phyloP scores from a whole-genome alignment of 2,888 invertebrate species.

The Papilio protenor region DNA sequence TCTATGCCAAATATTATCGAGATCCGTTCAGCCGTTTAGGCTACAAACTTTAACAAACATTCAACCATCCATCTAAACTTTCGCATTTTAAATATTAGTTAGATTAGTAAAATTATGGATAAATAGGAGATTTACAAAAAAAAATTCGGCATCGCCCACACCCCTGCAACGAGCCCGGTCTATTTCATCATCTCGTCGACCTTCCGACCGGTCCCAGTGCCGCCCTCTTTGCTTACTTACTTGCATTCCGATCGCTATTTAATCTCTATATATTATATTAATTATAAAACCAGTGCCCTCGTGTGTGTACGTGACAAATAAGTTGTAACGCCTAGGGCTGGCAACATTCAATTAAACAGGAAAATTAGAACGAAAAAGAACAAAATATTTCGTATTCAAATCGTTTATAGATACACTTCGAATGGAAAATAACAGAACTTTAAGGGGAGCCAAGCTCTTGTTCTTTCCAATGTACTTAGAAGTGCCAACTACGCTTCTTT shows the following conservation, averaged over 20 bases:
- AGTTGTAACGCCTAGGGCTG: slow-evolving; percentile 20
- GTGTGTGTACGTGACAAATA: slow-evolving; percentile 39
- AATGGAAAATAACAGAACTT: no score
- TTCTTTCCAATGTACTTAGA: no score
- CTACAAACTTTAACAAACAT: no score
- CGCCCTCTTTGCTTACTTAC: slow-evolving; percentile 32
- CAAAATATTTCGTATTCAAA: no score
- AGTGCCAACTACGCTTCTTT: no score
- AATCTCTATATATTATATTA: slow-evolving; percentile 44
- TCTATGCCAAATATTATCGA: no score
- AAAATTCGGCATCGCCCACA: slow-evolving; percentile 30
- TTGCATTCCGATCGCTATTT: slow-evolving; percentile 44
- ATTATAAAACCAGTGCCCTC: slow-evolving; percentile 46
- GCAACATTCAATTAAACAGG: neutral
- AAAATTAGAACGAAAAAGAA: no score
- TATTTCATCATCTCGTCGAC: slow-evolving; percentile 44
- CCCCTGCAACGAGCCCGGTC: slow-evolving; percentile 34
- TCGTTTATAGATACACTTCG: no score
- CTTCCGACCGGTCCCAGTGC: slow-evolving; percentile 41
- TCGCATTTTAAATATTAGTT: no score
- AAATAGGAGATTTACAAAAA: neutral
- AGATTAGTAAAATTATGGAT: neutral
- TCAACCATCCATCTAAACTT: no score
- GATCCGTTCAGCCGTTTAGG: no score
- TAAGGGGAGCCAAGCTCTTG: no score